These are phyloP conservation scores for Poeciliopsis paucimaculata DNA, from an alignment of 2,797 vertebrate species.

Conservation along the genomic window DNA sequence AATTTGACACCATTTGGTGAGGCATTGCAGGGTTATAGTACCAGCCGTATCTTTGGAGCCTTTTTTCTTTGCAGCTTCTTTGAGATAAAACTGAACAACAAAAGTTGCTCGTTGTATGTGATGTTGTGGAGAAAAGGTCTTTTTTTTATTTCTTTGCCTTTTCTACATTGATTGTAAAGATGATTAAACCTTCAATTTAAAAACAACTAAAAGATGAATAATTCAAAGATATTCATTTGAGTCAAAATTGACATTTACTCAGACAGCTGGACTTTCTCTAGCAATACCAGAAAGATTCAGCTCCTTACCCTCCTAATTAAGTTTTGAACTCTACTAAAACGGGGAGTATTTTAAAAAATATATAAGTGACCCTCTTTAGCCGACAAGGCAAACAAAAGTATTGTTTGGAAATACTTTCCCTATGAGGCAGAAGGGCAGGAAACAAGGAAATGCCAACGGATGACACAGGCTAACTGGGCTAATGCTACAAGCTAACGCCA, in stretches of 20 bases:
- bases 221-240: not conserved
- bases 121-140: too few relatives aligned
- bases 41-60: not conserved
- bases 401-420: not conserved
- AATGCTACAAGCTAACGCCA: not conserved
- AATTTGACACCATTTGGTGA: not conserved
- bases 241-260: not conserved
- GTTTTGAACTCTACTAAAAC: not conserved
- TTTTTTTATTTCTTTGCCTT: not conserved
- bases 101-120: not conserved
- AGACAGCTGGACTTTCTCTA: not conserved
- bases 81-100: not conserved
- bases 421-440: not conserved
- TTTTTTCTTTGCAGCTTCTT: not conserved
- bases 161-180: not conserved
- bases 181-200: not conserved
- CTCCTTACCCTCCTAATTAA: not conserved
- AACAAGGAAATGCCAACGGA: not conserved
- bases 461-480: not conserved
- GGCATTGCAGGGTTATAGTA: not conserved
- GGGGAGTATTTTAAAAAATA: not conserved
- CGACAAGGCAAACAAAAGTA: not conserved
- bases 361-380: not conserved
- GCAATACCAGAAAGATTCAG: not conserved
- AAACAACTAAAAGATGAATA: not conserved